Percentiles rank a stretch among this genome's conserved stretches.
Conservation (phyloP, 2,797 vertebrate species). For the Eulemur mongoz region DNA sequence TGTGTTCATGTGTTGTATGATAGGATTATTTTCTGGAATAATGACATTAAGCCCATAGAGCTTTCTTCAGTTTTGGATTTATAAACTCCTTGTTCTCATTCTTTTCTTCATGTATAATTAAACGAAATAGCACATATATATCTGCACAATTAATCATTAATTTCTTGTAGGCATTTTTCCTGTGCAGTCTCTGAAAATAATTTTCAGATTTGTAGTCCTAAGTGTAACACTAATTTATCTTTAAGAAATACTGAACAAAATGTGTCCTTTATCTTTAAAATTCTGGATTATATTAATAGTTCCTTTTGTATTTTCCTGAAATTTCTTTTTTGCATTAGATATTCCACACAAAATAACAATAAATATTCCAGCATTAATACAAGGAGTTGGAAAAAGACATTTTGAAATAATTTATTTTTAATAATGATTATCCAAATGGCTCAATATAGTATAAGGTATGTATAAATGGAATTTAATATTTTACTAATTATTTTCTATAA, state of each 20-base stretch:
- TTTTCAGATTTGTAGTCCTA: slow-evolving; percentile 34
- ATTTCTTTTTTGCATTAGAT: slow-evolving; percentile 1
- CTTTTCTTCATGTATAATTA: slow-evolving; percentile 42
- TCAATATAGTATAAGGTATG: background rate
- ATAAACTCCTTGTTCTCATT: slow-evolving; percentile 42
- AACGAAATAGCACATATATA: background rate
- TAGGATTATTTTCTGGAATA: slow-evolving; percentile 51
- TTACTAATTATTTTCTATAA: background rate
- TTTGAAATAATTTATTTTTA: background rate
- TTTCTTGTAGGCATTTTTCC: background rate
- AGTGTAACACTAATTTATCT: background rate
- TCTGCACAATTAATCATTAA: slow-evolving; percentile 46
- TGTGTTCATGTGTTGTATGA: background rate
- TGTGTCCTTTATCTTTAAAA: background rate
- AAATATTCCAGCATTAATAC: background rate
- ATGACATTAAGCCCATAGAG: slow-evolving; percentile 2
- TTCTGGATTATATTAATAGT: background rate
- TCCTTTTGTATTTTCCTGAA: background rate
- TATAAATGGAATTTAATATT: background rate
- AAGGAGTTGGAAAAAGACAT: background rate
- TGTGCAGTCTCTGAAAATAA: background rate
- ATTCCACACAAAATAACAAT: background rate
- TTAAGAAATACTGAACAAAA: background rate
- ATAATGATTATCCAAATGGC: background rate
- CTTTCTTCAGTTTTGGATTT: slow-evolving; percentile 47